A percentile compares a stretch with the other conserved stretches of the same genome.
phyloP scores from a whole-genome alignment of 2,113 vertebrate genomes.

The Falcunculus frontatus region DNA sequence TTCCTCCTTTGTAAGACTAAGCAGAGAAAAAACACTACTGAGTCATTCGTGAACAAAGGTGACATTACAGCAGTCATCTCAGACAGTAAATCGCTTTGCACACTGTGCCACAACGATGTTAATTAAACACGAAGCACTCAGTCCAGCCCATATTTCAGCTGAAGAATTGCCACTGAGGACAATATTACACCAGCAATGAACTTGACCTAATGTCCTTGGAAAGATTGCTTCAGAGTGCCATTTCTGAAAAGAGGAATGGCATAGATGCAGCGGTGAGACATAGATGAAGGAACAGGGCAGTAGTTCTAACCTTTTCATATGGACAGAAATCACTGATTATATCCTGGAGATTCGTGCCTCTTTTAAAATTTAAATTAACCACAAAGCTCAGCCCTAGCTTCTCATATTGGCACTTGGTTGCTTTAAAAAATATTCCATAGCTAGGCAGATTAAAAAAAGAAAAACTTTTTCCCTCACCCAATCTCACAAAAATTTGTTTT shows the following conservation, averaged over 20 bases:
- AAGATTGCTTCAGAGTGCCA: neutral
- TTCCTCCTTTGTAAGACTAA: neutral
- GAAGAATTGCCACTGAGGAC: neutral
- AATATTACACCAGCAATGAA: neutral
- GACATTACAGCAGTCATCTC: neutral
- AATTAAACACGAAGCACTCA: neutral
- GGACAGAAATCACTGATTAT: neutral
- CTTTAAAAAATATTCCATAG: constrained; percentile 5
- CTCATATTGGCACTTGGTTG: neutral
- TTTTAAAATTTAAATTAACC: constrained; percentile 34
- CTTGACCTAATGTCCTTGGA: neutral
- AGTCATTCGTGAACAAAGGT: neutral
- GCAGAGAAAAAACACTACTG: neutral
- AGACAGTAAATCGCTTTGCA: neutral
- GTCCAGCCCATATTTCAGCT: neutral
- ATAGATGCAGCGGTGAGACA: accelerated
- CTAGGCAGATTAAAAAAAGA: constrained; percentile 39
- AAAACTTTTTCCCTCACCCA: neutral
- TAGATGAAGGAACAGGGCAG: neutral
- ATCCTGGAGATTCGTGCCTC: neutral
- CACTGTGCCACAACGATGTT: neutral
- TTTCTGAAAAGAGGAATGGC: neutral
- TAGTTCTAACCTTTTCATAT: neutral
- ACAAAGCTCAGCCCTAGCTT: neutral
- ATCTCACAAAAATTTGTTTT: constrained; percentile 16